Conservation (phyloP, 2,888 invertebrate species). For the Diarsia mendica region DNA sequence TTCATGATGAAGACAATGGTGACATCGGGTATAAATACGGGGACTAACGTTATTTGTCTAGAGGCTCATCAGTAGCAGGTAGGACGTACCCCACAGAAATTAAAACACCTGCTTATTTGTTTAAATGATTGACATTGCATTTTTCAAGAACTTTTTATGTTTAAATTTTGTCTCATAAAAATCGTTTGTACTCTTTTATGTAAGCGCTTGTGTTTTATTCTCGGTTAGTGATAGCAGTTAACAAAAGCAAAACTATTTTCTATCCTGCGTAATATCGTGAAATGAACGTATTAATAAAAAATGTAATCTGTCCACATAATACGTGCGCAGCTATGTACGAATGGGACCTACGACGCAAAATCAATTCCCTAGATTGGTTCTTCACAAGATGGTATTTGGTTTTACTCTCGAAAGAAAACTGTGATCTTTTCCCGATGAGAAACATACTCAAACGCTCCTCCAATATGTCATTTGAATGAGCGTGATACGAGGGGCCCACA, state of each 20-base stretch:
- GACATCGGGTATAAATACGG: constrained; percentile 60
- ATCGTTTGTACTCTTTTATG: constrained; percentile 2
- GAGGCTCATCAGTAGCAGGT: constrained; percentile 34
- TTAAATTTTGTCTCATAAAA: constrained; percentile 1
- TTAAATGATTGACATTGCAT: constrained; percentile 20
- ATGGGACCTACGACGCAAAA: constrained; percentile 72
- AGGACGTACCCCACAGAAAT: constrained; percentile 1
- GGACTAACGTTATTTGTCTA: constrained; percentile 45
- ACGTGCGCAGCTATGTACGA: constrained; percentile 56
- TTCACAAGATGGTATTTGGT: constrained; percentile 80
- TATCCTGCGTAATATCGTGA: constrained; percentile 14
- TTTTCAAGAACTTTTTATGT: constrained; percentile 29
- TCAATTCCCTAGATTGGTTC: constrained; percentile 82
- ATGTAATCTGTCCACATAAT: constrained; percentile 48
- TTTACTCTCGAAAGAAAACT: constrained; percentile 82
- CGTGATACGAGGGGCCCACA: constrained; percentile 82
- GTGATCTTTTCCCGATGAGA: constrained; percentile 80
- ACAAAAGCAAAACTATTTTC: constrained; percentile 25
- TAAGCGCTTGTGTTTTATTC: neutral
- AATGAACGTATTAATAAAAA: constrained; percentile 58
- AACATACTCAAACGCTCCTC: constrained; percentile 83
- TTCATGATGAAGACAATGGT: constrained; percentile 72
- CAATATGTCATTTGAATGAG: constrained; percentile 88
- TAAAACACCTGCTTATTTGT: constrained; percentile 1
- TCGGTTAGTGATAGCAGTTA: neutral